Evolutionary conservation across 1,140 invertebrate species (phyloP), one percentile per base, ranked within the genome.

Genomic region (Psix sp.): DNA sequence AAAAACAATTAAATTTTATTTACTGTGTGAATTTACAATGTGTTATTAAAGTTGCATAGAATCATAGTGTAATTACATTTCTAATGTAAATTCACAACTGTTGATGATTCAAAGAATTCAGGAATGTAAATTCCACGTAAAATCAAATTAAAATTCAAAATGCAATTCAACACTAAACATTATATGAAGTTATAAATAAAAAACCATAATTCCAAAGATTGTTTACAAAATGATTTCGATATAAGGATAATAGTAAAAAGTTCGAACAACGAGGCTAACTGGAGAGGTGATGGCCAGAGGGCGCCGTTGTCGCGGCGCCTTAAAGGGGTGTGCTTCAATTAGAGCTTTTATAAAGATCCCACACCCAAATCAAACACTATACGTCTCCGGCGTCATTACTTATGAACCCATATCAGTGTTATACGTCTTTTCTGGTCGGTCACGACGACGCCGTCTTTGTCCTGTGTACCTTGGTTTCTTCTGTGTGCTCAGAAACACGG

Each of bases 291-390:
- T 77, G 74, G 63, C 76, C 72, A 60, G 21, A 59, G 46, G 59
- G 39, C 63, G 49, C 15, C 40, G 54, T 60, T 57, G 46, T 70
- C 9, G 48, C 45, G 56, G 62, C 79, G 67, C 70, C 77, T 76
- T 75, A 74, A 76, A 80, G 78, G 76, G 73, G 74, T 65, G 77
- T 66, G 75, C 73, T 83, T 82, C 80, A 81, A 83, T 84, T 83
- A 84, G 80, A 81, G 68, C 79, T 81, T 78, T 82, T 82, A 80
- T 75, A 45, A 33, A 76, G 72, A 77, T 71, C 71, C 78, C 82
- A 78, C 83, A 72, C 81, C 81, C 76, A 81, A 63, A 68, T 80
- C 80, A 83, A 84, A 84, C 77, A 83, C 77, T 82, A 80, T 83
- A 80, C 79, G 75, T 76, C 73, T 77, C 51, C 74, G 42, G 11